phyloP scores from a whole-genome alignment of 2,888 invertebrate genomes.

The Nycteola revayana region DNA sequence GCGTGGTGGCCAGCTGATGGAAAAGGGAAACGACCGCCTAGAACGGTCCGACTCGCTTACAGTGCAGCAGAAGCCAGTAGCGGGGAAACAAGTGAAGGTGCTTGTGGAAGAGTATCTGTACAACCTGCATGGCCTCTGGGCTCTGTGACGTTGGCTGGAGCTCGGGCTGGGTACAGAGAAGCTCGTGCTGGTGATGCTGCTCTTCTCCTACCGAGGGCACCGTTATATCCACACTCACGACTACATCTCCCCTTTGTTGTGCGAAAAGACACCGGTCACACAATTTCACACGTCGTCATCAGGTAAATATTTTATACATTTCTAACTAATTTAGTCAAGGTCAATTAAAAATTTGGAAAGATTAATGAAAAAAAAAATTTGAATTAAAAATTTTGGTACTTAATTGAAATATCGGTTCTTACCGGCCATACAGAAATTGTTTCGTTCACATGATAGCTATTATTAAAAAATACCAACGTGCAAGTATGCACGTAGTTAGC shows the following conservation, averaged over 20 bases:
- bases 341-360: conserved; percentile 6
- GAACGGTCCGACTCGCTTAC: conserved; percentile 91
- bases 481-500: too few species aligned
- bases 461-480: neutral
- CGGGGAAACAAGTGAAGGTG: conserved; percentile 84
- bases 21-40: conserved; percentile 84
- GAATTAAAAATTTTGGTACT: too few species aligned
- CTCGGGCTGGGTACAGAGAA: conserved; percentile 91
- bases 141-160: conserved; percentile 87
- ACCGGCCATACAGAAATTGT: too few species aligned
- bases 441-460: too few species aligned
- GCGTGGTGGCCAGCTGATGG: conserved; percentile 94
- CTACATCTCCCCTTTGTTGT: conserved; percentile 95
- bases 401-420: too few species aligned
- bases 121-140: conserved; percentile 85
- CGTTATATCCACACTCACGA: conserved; percentile 93
- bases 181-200: conserved; percentile 92
- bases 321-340: conserved; percentile 1
- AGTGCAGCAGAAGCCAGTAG: conserved; percentile 92
- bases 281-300: conserved; percentile 91
- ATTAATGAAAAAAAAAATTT: too few species aligned
- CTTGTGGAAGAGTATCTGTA: conserved; percentile 86
- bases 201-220: conserved; percentile 92
- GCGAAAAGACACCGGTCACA: conserved; percentile 84
- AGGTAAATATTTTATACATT: conserved; percentile 81